Conservation (phyloP, 2,797 vertebrate species). For the Clarias platycephalus region DNA sequence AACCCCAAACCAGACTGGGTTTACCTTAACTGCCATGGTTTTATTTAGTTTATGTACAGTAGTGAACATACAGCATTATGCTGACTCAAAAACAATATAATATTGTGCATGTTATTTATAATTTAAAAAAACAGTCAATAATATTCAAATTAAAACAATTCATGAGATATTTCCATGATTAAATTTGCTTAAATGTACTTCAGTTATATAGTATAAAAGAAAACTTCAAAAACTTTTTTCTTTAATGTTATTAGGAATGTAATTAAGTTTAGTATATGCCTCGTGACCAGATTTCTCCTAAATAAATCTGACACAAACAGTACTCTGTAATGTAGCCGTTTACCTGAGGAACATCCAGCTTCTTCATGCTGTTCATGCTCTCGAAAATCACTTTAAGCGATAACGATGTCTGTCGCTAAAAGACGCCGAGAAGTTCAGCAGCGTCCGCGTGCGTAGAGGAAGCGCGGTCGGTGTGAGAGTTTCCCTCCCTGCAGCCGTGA, state of each 20-base stretch:
- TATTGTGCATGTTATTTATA: too few relatives aligned
- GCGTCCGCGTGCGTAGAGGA: neutral
- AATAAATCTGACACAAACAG: neutral
- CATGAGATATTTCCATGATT: neutral
- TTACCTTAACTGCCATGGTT: neutral
- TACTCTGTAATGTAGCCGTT: constrained; percentile 22
- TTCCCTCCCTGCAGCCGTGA: neutral
- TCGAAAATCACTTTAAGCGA: neutral
- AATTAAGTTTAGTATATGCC: neutral
- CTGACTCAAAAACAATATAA: neutral
- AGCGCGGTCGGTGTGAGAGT: neutral
- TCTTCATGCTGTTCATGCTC: constrained; percentile 50
- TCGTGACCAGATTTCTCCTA: neutral
- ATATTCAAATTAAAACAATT: neutral
- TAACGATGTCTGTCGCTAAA: neutral
- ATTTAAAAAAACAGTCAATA: neutral
- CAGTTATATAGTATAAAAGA: neutral
- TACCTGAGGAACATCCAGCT: constrained; percentile 69
- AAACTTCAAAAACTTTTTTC: neutral
- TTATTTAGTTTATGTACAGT: too few relatives aligned
- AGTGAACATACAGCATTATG: neutral
- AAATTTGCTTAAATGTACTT: neutral
- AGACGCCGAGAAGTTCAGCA: neutral
- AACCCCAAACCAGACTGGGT: neutral
- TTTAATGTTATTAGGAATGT: neutral